Base-by-base conservation (phyloP, 2,888 invertebrate genomes). In the Cylindroiulus punctatus region DNA sequence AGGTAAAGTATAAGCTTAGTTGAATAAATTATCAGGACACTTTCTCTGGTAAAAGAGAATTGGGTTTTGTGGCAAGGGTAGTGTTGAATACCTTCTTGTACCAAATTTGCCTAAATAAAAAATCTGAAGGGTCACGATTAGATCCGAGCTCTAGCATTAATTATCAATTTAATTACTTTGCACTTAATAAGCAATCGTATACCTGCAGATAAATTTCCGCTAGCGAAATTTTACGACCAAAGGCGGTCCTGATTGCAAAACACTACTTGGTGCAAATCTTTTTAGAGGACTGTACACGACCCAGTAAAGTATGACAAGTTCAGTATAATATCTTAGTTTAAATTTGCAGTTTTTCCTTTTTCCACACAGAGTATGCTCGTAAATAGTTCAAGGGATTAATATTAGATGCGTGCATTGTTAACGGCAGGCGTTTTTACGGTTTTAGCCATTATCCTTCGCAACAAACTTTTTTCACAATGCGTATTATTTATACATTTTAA, bases 321-420 rank as follows among this genome's bases (percentile, higher is more conserved):
- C 22, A 10, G 7, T 65, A 22, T 65, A 57, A n/a, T n/a, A 65
- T 65, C 7, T 22, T 8, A 22, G 4, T 22, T 65, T 65, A 8
- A 65, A 22, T 65, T 65, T 22, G 8, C 14, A 8, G 12, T 44
- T 44, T 44, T 44, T 44, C 44, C 1, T 44, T 8, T 14, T 44
- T 44, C 44, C 14, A 44, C 14, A 12, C 44, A 44, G 10, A 44
- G 12, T 36, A 36, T 7, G 36, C 47, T 17, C 47, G 5, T 52
- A 52, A 52, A n/a, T 52, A 26, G 57, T 65, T 65, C 57, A 65
- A 65, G 57, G 57, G 19, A 22, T 65, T 65, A 52, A 52, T 17
- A 52, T 65, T 36, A 36, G 36, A 36, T 36, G 36, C 36, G 3
- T 7, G 36, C 36, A 7, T 4, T 36, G 36, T 36, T 4, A 36